phyloP scores from a whole-genome alignment of 2,888 invertebrate genomes.

The Oligia latruncula region DNA sequence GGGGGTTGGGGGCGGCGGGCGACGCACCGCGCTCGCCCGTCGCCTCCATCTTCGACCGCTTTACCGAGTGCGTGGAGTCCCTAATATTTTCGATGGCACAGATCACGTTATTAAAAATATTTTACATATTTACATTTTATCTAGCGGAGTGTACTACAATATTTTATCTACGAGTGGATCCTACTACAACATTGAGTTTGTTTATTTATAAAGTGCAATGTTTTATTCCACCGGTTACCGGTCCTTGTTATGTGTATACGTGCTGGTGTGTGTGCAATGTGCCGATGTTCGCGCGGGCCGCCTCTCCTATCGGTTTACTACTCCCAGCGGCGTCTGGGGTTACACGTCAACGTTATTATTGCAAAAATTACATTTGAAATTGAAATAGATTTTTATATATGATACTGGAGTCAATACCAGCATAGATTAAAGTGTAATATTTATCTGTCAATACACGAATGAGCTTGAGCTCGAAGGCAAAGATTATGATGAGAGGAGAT shows the following conservation, averaged over 20 bases:
- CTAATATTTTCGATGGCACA: slow-evolving; percentile 89
- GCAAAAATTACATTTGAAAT: slow-evolving; percentile 65
- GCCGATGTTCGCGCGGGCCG: slow-evolving; percentile 78
- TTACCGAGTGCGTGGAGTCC: slow-evolving; percentile 88
- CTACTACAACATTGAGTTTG: slow-evolving; percentile 90
- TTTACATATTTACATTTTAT: slow-evolving; percentile 90
- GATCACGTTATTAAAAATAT: slow-evolving; percentile 89
- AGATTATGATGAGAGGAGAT: slow-evolving; percentile 21
- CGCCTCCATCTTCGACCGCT: slow-evolving; percentile 80
- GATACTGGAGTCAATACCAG: slow-evolving; percentile 53
- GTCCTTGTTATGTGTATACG: slow-evolving; percentile 87
- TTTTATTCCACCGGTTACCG: slow-evolving; percentile 89
- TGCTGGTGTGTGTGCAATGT: slow-evolving; percentile 82
- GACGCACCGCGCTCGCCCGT: slow-evolving; percentile 62
- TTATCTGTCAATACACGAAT: slow-evolving; percentile 36
- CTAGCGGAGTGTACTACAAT: slow-evolving; percentile 90
- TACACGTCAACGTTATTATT: slow-evolving; percentile 67
- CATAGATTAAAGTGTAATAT: slow-evolving; percentile 56
- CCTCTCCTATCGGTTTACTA: slow-evolving; percentile 71
- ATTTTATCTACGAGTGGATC: slow-evolving; percentile 89
- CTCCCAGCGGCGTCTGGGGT: slow-evolving; percentile 75
- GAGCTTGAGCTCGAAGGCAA: slow-evolving; percentile 23
- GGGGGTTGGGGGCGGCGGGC: slow-evolving; percentile 76
- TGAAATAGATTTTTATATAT: slow-evolving; percentile 66
- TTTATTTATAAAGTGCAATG: slow-evolving; percentile 89